Evolutionary conservation across 2,113 vertebrate species (phyloP), one percentile per base, ranked within the genome.

Genomic region (Rafetus swinhoei): DNA sequence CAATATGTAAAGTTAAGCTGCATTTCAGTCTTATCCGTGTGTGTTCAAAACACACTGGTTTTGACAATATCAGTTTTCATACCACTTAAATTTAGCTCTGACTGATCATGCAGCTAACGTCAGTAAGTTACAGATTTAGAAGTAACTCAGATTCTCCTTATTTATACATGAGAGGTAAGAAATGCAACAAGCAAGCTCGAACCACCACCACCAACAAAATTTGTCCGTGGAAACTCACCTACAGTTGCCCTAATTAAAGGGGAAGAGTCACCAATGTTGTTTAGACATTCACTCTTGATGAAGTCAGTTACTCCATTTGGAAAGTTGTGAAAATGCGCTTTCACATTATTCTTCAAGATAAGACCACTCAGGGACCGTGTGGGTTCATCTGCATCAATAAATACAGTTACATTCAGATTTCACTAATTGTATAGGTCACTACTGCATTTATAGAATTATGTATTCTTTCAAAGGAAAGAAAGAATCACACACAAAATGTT

Each of bases 321-420:
- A 93, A 99, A 99, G 96, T 99, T 99, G 96, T 99, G 99, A 98
- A 99, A 99, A 97, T 99, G 99, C 84, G 99, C 99, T 97, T 99
- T 99, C 86, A 99, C 99, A 55, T 99, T 99, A 98, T 99, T 99
- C 97, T 99, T 99, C 97, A 99, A 97, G 88, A 99, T 99, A 84
- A 99, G 98, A 88, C 99, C 99, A 92, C 99, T 99, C 95, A 99
- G 97, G n/a, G 99, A 99, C 53, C 99, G 98, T 4, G 99, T 99
- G 2, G 99, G 99, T 96, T 99, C 99, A 97, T 99, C 99, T 99
- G 95, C n/a, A 97, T 98, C 7, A 96, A 81, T 97, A 83, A 88
- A 59, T 15, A 86, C 32, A 29, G 90, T n/a, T 32, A 85, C 10
- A 81, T 1, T 94, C 21, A 97, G 39, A 11, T 57, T 96, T 92